Conservation (phyloP, 2,888 invertebrate genomes). For the Eristalis tenax region DNA sequence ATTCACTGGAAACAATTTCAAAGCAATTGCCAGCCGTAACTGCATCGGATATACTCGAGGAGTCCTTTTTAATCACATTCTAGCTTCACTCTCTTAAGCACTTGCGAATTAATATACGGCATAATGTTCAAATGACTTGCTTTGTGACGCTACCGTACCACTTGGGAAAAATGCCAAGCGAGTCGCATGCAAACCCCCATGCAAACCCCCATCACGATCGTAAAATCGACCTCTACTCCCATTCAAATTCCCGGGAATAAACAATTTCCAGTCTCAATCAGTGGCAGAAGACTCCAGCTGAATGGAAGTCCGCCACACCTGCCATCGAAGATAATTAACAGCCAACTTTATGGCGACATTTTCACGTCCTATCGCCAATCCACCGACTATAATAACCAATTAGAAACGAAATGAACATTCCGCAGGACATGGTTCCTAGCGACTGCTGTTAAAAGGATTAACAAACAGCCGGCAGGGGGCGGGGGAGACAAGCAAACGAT, state of each 20-base stretch:
- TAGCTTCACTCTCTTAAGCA: not conserved
- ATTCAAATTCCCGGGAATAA: not conserved
- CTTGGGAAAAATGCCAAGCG: not conserved
- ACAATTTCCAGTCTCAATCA: not conserved
- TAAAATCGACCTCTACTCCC: not conserved
- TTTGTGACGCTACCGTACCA: not conserved
- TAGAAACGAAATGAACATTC: slow-evolving; percentile 29
- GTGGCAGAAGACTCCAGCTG: not conserved
- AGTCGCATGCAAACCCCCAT: not conserved
- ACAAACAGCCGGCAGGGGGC: slow-evolving; percentile 6
- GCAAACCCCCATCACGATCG: not conserved
- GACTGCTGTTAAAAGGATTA: not conserved
- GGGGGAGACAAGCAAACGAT: slow-evolving; percentile 43
- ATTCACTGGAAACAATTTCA: too few relatives aligned
- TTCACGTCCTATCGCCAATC: slow-evolving; percentile 26
- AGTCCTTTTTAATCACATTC: too few relatives aligned
- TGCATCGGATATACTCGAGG: too few relatives aligned
- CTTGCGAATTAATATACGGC: not conserved
- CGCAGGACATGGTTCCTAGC: slow-evolving; percentile 3
- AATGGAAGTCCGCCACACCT: not conserved
- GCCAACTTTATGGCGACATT: slow-evolving; percentile 10
- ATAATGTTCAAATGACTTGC: not conserved
- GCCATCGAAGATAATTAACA: slow-evolving; percentile 7
- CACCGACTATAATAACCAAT: slow-evolving; percentile 47
- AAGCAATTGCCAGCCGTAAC: too few relatives aligned